Conservation (phyloP, 2,888 invertebrate genomes). For the Lasioglossum lativentre region DNA sequence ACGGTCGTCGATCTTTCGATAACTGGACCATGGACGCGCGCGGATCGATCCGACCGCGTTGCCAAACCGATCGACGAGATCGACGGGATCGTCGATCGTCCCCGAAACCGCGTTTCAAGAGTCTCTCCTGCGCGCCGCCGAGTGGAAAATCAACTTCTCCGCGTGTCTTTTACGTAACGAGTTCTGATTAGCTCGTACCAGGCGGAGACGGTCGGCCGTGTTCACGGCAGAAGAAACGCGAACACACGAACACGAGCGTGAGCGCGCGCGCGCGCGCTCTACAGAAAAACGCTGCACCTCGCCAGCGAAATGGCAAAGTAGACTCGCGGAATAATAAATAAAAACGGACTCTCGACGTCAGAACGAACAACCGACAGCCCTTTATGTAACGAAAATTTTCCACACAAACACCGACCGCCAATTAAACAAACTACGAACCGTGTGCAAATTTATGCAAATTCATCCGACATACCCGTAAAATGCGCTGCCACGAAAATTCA, state of each 20-base stretch:
- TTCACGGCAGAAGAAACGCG: conserved; percentile 49
- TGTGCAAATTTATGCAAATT: neutral
- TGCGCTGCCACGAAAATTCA: neutral
- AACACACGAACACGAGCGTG: neutral
- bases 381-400: neutral
- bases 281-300: neutral
- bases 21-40: neutral
- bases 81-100: conserved; percentile 1
- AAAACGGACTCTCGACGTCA: neutral
- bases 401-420: neutral
- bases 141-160: conserved; percentile 39
- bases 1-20: neutral
- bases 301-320: neutral
- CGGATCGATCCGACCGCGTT: neutral
- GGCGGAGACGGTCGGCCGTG: conserved; percentile 65
- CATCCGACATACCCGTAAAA: neutral
- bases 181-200: conserved; percentile 77
- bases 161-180: conserved; percentile 75
- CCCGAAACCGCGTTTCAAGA: conserved; percentile 10
- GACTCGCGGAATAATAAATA: neutral
- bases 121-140: conserved; percentile 10
- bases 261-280: neutral
- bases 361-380: neutral
- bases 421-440: neutral
- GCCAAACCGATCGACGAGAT: neutral